Evolutionary conservation across 2,113 vertebrate species (phyloP).

Genomic region (Eolophus roseicapilla): DNA sequence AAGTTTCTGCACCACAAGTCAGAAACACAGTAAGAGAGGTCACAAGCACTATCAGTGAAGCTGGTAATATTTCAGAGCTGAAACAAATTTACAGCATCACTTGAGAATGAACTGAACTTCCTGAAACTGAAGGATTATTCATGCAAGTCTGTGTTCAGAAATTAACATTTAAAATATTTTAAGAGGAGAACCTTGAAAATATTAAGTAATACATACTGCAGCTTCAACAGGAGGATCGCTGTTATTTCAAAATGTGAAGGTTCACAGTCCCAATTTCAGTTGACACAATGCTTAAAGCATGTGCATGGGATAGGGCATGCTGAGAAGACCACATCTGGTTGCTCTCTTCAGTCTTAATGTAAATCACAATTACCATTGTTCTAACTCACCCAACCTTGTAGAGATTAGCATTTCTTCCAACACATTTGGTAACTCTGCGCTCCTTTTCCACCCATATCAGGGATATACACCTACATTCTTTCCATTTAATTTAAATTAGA

Average conservation of each 20-base stretch:
- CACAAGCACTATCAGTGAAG: neutral
- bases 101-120: neutral
- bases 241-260: neutral
- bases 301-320: neutral
- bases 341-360: neutral
- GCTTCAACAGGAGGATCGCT: neutral
- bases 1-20: neutral
- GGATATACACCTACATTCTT: conserved; percentile 1
- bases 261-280: neutral
- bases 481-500: conserved; percentile 4
- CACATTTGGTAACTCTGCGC: neutral
- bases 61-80: neutral
- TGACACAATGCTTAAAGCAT: neutral
- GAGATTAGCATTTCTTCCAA: neutral
- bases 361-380: neutral
- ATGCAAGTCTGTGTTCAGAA: neutral
- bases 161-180: neutral
- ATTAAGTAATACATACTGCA: neutral
- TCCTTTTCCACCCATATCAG: neutral
- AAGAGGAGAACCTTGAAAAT: neutral
- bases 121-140: neutral
- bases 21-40: neutral
- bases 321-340: neutral
- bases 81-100: neutral
- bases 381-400: neutral